Evolutionary conservation across 1,140 invertebrate genomes (phyloP), one percentile per base, ranked within the genome.

Genomic region (Pseudomyrmex concolor): DNA sequence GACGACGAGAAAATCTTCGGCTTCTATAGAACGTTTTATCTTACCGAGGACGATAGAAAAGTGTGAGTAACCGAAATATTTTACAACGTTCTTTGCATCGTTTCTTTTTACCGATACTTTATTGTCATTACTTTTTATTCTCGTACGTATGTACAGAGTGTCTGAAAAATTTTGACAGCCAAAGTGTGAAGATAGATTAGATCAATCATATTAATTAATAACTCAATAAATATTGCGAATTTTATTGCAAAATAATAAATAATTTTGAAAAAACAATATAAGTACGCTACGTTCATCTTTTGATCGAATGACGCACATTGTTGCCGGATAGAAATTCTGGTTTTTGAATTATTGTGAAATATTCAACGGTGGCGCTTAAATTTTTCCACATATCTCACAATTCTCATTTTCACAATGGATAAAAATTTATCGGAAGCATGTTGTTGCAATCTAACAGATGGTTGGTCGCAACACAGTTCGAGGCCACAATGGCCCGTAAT

Each of bases 391-490:
- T 12, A 54, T 15, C 66, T 66, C 12, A 12, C 34, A 34, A 34
- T 7, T 34, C 22, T 50, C 7, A 17, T 54, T 54, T 34, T 34
- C 17, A 19, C 19, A 54, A 5, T 54, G 22, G 10, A 1, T 7
- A 15, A 68, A 22, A 55, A 45, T 77, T 19, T 78, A 55, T 67
- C 25, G 54, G 51, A 57, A 70, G 15, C 43, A 12, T 70, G 19
- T 59, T 15, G 12, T 80, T 70, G 54, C 70, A 80, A 70, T 80
- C 15, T 80, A 54, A 10, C 60, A 93, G 92, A 77, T 92, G 86
- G 88, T 88, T 95, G 10, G 95, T 91, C 34, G 94, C 94, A 3
- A 96, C 96, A 0, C 96, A 97, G 86, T 97, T 97, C 89, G 95
- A 97, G 84, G 95, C 96, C 1, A 95, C 95, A 1, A 95, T 94